These are phyloP conservation scores for Drosophila meridionalis DNA, from an alignment of 2,888 invertebrate species.

Conservation along the genomic window DNA sequence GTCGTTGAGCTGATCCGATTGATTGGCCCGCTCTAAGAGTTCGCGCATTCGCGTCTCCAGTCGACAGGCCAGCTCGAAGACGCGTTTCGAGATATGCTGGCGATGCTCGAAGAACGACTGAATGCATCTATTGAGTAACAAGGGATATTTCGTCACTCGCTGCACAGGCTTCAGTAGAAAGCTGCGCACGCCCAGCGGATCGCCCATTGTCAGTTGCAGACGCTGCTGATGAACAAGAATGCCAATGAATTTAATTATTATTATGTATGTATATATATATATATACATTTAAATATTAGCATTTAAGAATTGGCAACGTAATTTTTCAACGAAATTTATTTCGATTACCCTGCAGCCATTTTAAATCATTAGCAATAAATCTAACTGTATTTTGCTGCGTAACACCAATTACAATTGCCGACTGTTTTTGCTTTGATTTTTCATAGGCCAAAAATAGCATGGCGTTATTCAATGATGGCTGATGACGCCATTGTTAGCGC, in stretches of 20 bases:
- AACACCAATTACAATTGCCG: background rate
- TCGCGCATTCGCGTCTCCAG: constrained; percentile 41
- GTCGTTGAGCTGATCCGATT: constrained; percentile 47
- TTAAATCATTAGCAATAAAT: background rate
- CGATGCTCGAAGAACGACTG: constrained; percentile 38
- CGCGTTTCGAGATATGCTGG: constrained; percentile 21
- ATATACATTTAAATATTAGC: background rate
- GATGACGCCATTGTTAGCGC: constrained; percentile 2
- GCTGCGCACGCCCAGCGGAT: constrained; percentile 43
- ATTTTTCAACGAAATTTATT: background rate
- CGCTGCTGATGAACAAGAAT: constrained; percentile 17
- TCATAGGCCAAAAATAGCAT: background rate
- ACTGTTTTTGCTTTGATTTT: background rate
- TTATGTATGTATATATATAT: too few species aligned
- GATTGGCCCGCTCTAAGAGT: constrained; percentile 43
- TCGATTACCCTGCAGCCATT: background rate
- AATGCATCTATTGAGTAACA: constrained; percentile 32
- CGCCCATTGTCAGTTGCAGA: constrained; percentile 36
- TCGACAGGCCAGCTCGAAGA: constrained; percentile 36
- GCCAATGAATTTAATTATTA: background rate
- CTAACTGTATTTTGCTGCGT: background rate
- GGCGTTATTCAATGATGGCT: background rate
- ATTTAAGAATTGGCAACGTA: background rate
- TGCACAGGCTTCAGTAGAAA: constrained; percentile 53
- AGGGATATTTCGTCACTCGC: constrained; percentile 42